Conservation (phyloP, 2,888 invertebrate genomes). For the Leucania comma region DNA sequence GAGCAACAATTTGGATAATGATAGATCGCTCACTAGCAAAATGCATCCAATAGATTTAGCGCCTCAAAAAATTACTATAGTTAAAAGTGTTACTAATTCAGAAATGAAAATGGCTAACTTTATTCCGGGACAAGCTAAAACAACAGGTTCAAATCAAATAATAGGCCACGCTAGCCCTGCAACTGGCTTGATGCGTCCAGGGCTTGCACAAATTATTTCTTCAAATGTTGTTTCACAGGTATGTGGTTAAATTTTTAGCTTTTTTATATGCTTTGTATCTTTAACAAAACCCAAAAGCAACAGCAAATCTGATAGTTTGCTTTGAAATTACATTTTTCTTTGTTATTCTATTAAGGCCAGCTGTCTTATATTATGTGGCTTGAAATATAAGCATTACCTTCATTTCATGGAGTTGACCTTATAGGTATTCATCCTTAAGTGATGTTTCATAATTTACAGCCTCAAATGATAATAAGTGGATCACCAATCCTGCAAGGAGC, state of each 20-base stretch:
- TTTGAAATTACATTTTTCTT: background rate
- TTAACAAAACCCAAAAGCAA: background rate
- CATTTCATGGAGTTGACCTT: background rate
- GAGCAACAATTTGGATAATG: constrained; percentile 89
- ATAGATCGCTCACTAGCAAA: constrained; percentile 90
- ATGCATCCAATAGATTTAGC: constrained; percentile 90
- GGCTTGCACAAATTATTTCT: constrained; percentile 85
- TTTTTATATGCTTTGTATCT: background rate
- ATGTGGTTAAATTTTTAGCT: constrained; percentile 44
- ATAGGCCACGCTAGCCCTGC: constrained; percentile 81
- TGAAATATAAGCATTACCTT: background rate
- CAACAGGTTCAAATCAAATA: constrained; percentile 81
- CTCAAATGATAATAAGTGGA: constrained; percentile 87
- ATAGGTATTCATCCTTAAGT: background rate
- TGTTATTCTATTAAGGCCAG: background rate
- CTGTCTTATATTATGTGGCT: background rate
- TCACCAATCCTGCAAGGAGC: constrained; percentile 85
- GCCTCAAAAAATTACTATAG: constrained; percentile 89
- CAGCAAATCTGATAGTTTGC: background rate
- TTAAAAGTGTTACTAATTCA: constrained; percentile 85
- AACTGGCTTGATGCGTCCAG: constrained; percentile 85
- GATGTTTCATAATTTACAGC: constrained; percentile 72
- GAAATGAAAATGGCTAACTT: constrained; percentile 89
- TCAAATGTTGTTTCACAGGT: constrained; percentile 87
- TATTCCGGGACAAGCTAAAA: constrained; percentile 83